These are phyloP conservation scores for Armadillidium nasatum DNA, from an alignment of 1,140 invertebrate species.

Conservation along the genomic window DNA sequence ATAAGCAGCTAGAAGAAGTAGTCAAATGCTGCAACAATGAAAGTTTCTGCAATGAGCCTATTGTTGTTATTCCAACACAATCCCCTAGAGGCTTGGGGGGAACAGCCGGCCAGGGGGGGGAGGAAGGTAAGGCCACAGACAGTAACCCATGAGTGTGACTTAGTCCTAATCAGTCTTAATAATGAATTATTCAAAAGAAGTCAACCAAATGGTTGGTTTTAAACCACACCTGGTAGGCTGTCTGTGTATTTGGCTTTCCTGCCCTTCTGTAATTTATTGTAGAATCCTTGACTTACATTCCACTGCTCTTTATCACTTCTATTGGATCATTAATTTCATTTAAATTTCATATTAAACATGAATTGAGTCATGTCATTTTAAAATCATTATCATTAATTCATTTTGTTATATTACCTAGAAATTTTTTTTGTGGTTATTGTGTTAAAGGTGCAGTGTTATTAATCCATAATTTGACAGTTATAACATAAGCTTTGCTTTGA, in stretches of 20 bases:
- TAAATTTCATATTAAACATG: no score
- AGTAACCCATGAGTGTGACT: background rate
- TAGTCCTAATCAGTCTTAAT: background rate
- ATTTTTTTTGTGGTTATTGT: no score
- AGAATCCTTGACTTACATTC: background rate
- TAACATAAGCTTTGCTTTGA: no score
- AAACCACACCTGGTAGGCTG: background rate
- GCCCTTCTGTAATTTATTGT: background rate
- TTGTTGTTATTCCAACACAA: background rate
- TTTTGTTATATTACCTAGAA: no score
- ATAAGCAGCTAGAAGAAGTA: slow-evolving; percentile 20
- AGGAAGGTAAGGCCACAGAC: slow-evolving; percentile 8
- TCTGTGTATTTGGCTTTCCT: slow-evolving; percentile 7
- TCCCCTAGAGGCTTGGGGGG: background rate
- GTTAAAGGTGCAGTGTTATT: no score
- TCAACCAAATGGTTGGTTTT: background rate
- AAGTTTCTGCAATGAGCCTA: slow-evolving; percentile 25
- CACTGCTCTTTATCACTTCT: slow-evolving; percentile 1
- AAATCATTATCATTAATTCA: no score
- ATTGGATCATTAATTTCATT: no score
- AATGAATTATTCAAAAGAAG: background rate
- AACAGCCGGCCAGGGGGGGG: slow-evolving; percentile 4
- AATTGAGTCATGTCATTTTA: no score
- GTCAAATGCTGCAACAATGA: slow-evolving; percentile 18
- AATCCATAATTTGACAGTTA: no score